Evolutionary conservation across 2,113 vertebrate species (phyloP).

Genomic region (Mus musculus): GRCm39 chr16:19840001-19840500

Average conservation of each 20-base stretch:
- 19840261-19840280: background rate
- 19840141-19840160: background rate
- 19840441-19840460: background rate
- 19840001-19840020: background rate
- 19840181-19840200: background rate
- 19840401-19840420: background rate
- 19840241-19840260: background rate
- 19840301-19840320: background rate
- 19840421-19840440: background rate
- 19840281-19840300: background rate
- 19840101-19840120: background rate
- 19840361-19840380: slow-evolving; percentile 1
- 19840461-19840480: background rate
- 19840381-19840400: slow-evolving; percentile 4
- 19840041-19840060: background rate
- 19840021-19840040: background rate
- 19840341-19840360: background rate
- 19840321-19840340: background rate
- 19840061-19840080: background rate
- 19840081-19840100: background rate
- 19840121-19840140: background rate
- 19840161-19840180: background rate
- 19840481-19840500: background rate
- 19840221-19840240: background rate
- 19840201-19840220: background rate